These are phyloP conservation scores for Cacajao melanocephalus DNA, from an alignment of 2,797 vertebrate genomes.

Conservation along the genomic window DNA sequence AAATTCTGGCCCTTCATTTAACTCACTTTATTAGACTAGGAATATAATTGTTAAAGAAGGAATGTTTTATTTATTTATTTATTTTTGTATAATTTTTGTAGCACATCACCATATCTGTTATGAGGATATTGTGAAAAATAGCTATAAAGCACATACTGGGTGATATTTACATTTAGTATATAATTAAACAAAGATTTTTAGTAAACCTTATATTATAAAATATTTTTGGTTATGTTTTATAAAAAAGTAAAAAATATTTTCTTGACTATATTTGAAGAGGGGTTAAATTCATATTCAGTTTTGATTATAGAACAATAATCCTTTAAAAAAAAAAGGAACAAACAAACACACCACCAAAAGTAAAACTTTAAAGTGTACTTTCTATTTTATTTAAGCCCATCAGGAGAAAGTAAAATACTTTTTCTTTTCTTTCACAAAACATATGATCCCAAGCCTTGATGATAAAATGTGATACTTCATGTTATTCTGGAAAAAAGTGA, in stretches of 20 bases:
- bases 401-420: background rate
- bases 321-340: background rate
- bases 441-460: background rate
- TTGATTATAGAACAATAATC: background rate
- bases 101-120: background rate
- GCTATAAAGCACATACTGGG: background rate
- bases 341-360: background rate
- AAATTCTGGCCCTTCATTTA: background rate
- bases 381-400: background rate
- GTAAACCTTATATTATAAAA: background rate
- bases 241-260: background rate
- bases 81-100: background rate
- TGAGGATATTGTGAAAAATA: background rate
- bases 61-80: background rate
- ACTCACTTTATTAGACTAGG: background rate
- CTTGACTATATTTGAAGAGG: background rate
- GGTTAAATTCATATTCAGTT: background rate
- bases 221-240: background rate
- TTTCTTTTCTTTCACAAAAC: background rate
- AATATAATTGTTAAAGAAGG: background rate
- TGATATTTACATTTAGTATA: background rate
- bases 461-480: background rate
- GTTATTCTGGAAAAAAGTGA: background rate
- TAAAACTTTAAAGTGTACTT: background rate
- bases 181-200: background rate